Conservation (phyloP, 2,113 vertebrate genomes). For the Helogale parvula region DNA sequence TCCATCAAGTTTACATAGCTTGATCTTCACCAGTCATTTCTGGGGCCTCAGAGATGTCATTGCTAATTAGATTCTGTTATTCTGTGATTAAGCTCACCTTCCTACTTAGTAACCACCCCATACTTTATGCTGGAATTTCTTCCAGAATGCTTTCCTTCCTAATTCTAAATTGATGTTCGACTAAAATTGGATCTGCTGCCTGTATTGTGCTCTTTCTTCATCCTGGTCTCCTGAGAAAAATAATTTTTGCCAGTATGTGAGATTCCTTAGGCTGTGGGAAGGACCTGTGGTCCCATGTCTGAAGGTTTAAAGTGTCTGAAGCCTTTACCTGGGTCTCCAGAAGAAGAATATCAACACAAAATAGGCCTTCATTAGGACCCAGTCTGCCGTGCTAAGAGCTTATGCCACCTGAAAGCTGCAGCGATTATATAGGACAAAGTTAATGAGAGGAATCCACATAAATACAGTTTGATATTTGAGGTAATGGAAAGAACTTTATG, state of each 20-base stretch:
- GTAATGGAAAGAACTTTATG: background rate
- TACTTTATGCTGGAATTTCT: background rate
- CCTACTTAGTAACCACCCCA: background rate
- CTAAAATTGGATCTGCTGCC: background rate
- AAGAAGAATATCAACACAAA: background rate
- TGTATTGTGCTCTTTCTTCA: background rate
- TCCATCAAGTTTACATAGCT: background rate
- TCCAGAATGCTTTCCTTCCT: background rate
- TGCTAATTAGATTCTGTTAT: background rate
- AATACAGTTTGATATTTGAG: background rate
- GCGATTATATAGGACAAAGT: constrained; percentile 20
- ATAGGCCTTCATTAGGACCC: background rate
- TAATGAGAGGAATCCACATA: constrained; percentile 34
- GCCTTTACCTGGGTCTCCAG: background rate
- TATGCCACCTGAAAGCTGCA: constrained; percentile 31
- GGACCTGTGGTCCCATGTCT: background rate
- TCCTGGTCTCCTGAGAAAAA: background rate
- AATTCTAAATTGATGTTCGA: background rate
- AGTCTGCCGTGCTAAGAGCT: constrained; percentile 17
- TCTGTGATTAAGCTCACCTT: background rate
- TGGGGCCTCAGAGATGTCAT: background rate
- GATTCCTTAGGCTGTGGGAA: background rate
- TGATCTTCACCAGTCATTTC: background rate
- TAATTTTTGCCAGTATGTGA: background rate
- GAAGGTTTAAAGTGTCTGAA: background rate